Conservation (phyloP, 2,888 invertebrate species). For the Stenichneumon culpator region DNA sequence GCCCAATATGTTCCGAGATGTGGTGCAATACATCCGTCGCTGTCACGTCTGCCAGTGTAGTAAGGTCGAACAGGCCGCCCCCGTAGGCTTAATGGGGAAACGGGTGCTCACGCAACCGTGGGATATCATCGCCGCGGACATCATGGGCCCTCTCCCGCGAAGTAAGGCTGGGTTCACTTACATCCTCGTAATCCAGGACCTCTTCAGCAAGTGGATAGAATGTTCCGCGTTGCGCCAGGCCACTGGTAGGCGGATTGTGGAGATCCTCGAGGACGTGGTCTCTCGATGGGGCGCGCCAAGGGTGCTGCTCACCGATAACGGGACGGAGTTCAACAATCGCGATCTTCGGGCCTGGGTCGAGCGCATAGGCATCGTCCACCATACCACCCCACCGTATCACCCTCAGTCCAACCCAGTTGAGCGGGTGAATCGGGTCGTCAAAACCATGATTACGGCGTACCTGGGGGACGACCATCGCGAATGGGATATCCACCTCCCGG, state of each 20-base stretch:
- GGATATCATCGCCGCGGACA: slow-evolving; percentile 63
- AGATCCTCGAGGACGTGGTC: slow-evolving; percentile 31
- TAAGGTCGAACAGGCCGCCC: slow-evolving; percentile 50
- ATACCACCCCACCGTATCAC: slow-evolving; percentile 45
- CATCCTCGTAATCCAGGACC: slow-evolving; percentile 44
- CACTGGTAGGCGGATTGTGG: background rate
- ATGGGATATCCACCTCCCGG: no score
- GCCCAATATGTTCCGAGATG: slow-evolving; percentile 68
- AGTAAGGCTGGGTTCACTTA: slow-evolving; percentile 38
- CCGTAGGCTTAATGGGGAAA: slow-evolving; percentile 64
- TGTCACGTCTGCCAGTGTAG: slow-evolving; percentile 56
- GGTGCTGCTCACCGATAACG: slow-evolving; percentile 46
- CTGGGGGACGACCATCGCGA: no score
- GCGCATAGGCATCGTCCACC: background rate
- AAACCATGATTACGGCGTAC: slow-evolving; percentile 30
- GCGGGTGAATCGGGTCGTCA: slow-evolving; percentile 34
- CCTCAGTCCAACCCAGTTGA: slow-evolving; percentile 58
- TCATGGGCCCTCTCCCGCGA: slow-evolving; percentile 70
- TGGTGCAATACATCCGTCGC: slow-evolving; percentile 62
- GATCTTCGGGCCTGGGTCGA: background rate
- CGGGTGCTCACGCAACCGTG: slow-evolving; percentile 57
- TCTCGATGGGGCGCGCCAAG: slow-evolving; percentile 42
- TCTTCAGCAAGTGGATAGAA: slow-evolving; percentile 54
- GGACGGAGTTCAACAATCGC: slow-evolving; percentile 50
- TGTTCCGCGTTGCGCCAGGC: slow-evolving; percentile 4